phyloP scores from a whole-genome alignment of 1,140 invertebrate genomes.

The Adoxophyes honmai region DNA sequence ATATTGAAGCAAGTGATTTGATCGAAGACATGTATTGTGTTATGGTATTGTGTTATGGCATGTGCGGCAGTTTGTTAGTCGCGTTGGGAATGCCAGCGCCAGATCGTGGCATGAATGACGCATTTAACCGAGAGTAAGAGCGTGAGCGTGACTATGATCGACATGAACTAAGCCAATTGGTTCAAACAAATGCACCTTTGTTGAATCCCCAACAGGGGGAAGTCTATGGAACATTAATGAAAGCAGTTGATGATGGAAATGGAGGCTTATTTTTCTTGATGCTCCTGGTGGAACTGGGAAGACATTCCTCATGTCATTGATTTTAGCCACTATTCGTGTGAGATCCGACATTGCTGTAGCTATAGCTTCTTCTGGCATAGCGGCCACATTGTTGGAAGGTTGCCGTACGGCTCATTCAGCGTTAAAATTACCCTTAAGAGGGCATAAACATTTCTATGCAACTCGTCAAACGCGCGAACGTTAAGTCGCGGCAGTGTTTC shows the following conservation, averaged over 20 bases:
- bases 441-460: too few species aligned
- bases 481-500: too few species aligned
- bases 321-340: too few species aligned
- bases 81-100: constrained; percentile 44
- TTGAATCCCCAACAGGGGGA: constrained; percentile 53
- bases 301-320: too few species aligned
- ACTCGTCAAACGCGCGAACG: too few species aligned
- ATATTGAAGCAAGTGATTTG: constrained; percentile 55
- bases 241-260: constrained; percentile 42
- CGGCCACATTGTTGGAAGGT: too few species aligned
- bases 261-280: constrained; percentile 46
- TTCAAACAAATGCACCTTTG: constrained; percentile 42
- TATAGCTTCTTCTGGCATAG: too few species aligned
- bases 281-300: constrained; percentile 2
- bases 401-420: too few species aligned
- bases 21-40: constrained; percentile 56
- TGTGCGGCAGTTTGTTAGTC: too few species aligned
- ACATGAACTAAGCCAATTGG: constrained; percentile 31
- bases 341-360: too few species aligned
- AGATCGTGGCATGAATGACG: constrained; percentile 43
- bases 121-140: constrained; percentile 47
- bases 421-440: too few species aligned
- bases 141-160: constrained; percentile 48
- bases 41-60: constrained; percentile 48
- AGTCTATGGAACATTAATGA: constrained; percentile 51